A percentile compares a stretch with the other conserved stretches of the same genome.
Conservation (phyloP, 2,797 vertebrate species). For the Gymnopithys bicolor region DNA sequence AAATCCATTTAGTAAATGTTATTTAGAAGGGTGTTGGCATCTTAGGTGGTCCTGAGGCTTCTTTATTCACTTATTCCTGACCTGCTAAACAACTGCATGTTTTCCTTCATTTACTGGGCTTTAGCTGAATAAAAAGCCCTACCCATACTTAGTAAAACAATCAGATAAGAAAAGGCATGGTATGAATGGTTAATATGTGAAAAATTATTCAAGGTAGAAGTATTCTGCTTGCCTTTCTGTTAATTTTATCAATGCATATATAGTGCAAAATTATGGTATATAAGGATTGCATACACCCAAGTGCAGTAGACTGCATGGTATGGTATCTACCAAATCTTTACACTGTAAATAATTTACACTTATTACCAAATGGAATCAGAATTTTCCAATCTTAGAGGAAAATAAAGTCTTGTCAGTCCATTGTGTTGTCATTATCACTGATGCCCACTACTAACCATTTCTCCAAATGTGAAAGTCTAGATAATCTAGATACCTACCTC, state of each 20-base stretch:
- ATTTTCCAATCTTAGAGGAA: constrained; percentile 55
- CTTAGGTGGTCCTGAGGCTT: not conserved
- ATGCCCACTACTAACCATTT: constrained; percentile 42
- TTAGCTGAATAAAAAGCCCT: not conserved
- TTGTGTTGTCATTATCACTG: constrained; percentile 58
- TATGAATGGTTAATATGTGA: constrained; percentile 56
- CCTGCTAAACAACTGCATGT: not conserved
- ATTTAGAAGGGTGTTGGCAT: not conserved
- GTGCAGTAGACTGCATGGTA: not conserved
- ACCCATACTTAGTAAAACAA: not conserved
- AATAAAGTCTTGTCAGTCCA: constrained; percentile 56
- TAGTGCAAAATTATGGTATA: not conserved
- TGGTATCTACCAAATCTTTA: constrained; percentile 38
- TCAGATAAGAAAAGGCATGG: constrained; percentile 26
- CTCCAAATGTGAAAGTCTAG: constrained; percentile 29
- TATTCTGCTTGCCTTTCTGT: constrained; percentile 51
- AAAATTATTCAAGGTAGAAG: constrained; percentile 64
- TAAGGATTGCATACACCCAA: constrained; percentile 24
- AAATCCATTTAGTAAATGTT: constrained; percentile 15
- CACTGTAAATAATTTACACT: constrained; percentile 59
- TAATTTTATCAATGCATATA: not conserved
- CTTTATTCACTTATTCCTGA: not conserved
- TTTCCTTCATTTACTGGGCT: constrained; percentile 2
- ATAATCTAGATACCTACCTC: not conserved
- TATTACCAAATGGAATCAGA: constrained; percentile 28